Evolutionary conservation across 2,113 vertebrate species (phyloP).

Genomic region (Oncorhynchus clarkii): DNA sequence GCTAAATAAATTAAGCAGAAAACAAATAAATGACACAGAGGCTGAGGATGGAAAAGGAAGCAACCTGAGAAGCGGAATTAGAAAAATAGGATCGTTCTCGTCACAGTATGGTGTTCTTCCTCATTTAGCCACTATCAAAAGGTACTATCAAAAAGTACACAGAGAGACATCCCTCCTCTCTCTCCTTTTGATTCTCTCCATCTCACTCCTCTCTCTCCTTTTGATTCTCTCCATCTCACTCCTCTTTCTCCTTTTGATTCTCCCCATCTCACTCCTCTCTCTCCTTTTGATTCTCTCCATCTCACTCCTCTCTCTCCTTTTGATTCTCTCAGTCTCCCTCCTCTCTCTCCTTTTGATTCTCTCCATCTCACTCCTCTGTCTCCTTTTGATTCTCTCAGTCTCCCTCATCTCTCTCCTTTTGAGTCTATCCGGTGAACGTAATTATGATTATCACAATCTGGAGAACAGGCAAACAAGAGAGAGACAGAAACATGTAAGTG

Average conservation of each 20-base stretch:
- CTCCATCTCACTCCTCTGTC: no score
- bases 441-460: slow-evolving; percentile 69
- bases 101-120: slow-evolving; percentile 32
- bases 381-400: no score
- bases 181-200: no score
- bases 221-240: no score
- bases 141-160: slow-evolving; percentile 1
- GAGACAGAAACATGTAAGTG: not conserved
- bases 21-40: slow-evolving; percentile 70
- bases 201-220: no score
- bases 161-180: not conserved
- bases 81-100: slow-evolving; percentile 27
- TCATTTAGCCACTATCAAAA: slow-evolving; percentile 46
- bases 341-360: no score
- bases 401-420: slow-evolving; percentile 24
- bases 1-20: slow-evolving; percentile 70
- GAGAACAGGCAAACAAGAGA: slow-evolving; percentile 55
- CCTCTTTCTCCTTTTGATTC: no score
- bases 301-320: no score
- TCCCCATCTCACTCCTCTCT: no score
- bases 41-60: slow-evolving; percentile 30
- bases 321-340: no score
- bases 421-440: slow-evolving; percentile 50
- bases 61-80: no score
- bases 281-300: no score